Evolutionary conservation across 2,113 vertebrate species (phyloP).

Genomic region (Corythaixoides concolor): DNA sequence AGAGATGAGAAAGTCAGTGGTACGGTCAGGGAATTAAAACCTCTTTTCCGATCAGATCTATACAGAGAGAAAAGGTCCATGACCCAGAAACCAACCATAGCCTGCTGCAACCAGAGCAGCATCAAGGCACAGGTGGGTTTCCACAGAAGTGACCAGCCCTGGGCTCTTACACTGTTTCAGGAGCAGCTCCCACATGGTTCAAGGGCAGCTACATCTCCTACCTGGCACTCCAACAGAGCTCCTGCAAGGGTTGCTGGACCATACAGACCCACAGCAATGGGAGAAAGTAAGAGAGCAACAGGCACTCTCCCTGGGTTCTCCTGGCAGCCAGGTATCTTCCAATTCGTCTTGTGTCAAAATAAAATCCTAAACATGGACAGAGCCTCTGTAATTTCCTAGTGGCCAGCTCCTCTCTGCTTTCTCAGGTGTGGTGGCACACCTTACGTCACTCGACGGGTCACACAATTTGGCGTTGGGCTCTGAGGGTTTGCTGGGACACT

Average conservation of each 20-base stretch:
- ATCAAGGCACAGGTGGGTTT: background rate
- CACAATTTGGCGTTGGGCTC: background rate
- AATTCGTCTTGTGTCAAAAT: background rate
- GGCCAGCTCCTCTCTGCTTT: background rate
- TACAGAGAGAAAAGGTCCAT: background rate
- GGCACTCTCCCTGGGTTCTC: background rate
- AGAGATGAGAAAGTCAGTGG: background rate
- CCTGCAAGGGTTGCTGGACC: background rate
- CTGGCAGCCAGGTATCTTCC: background rate
- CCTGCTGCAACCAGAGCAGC: background rate
- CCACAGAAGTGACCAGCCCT: background rate
- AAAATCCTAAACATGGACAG: background rate
- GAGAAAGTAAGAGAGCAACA: fast-evolving
- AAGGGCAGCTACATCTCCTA: background rate
- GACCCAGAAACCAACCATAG: background rate
- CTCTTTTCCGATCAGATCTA: background rate
- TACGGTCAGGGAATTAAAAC: background rate
- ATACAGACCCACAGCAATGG: background rate
- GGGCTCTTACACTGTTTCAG: background rate
- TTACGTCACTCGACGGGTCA: fast-evolving
- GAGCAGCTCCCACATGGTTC: background rate
- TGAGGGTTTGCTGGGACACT: background rate
- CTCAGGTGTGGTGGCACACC: fast-evolving
- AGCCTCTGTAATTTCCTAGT: background rate
- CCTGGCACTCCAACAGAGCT: background rate